Conservation (phyloP, 2,113 vertebrate genomes). For the Microcebus tavaratra region DNA sequence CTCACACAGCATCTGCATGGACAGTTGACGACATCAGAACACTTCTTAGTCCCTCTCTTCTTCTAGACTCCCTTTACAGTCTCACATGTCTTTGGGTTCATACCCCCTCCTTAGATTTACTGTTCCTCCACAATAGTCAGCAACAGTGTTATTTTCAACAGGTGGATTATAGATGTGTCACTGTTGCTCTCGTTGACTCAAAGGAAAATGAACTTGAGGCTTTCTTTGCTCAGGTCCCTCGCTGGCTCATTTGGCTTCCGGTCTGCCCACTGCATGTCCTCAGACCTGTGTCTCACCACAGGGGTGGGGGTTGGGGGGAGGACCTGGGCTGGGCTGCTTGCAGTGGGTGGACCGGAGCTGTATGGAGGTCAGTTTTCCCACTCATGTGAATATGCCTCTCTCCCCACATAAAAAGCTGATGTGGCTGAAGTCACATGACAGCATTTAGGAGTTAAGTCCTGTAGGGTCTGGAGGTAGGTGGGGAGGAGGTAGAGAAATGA, state of each 20-base stretch:
- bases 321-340: background rate
- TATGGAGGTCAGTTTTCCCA: background rate
- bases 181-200: background rate
- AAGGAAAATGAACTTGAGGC: background rate
- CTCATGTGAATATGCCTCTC: background rate
- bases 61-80: background rate
- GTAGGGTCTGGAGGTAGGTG: background rate
- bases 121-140: accelerated
- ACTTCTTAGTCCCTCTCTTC: background rate
- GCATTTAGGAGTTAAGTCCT: too few species aligned
- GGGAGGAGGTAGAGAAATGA: accelerated
- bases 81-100: background rate
- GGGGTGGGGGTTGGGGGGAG: too few species aligned
- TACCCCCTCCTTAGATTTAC: accelerated
- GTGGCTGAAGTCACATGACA: background rate
- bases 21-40: accelerated
- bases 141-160: background rate
- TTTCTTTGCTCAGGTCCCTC: background rate
- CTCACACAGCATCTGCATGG: background rate
- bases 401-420: accelerated
- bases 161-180: background rate
- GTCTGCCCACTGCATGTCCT: too few species aligned
- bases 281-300: too few species aligned
- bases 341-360: accelerated
- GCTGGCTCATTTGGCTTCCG: background rate